phyloP scores from a whole-genome alignment of 2,888 invertebrate species.

The Micoletzkya japonica region DNA sequence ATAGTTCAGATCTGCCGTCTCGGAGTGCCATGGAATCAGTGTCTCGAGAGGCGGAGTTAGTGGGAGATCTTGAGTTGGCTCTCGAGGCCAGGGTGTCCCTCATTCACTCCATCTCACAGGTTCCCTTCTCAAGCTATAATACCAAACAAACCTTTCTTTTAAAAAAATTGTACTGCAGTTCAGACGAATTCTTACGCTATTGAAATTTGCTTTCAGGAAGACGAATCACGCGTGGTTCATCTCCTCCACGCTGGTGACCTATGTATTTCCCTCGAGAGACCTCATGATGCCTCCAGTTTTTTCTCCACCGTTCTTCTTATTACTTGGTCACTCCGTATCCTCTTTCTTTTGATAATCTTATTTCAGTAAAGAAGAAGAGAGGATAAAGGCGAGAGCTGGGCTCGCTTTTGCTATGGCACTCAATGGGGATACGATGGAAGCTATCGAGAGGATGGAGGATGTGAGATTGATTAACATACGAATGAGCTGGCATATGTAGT shows the following conservation, averaged over 20 bases:
- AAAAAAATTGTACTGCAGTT: too few species aligned
- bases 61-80: conserved; percentile 11
- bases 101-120: background rate
- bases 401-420: conserved; percentile 7
- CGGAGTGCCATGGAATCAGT: conserved; percentile 3
- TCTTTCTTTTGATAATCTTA: background rate
- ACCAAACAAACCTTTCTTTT: background rate
- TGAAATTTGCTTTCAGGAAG: background rate
- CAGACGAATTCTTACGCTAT: background rate
- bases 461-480: conserved; percentile 2
- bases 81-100: background rate
- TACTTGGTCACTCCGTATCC: background rate
- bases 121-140: background rate
- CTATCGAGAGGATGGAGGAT: conserved; percentile 19
- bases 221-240: conserved; percentile 5
- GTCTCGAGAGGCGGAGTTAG: conserved; percentile 15
- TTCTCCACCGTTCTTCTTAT: conserved; percentile 6
- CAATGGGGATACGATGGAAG: conserved; percentile 17
- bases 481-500: background rate
- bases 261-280: conserved; percentile 2
- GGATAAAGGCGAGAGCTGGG: background rate
- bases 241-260: conserved; percentile 14
- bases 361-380: conserved; percentile 8
- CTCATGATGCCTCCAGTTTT: background rate
- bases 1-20: background rate